Conservation (phyloP, 2,888 invertebrate genomes). For the Leptinotarsa haldemani region DNA sequence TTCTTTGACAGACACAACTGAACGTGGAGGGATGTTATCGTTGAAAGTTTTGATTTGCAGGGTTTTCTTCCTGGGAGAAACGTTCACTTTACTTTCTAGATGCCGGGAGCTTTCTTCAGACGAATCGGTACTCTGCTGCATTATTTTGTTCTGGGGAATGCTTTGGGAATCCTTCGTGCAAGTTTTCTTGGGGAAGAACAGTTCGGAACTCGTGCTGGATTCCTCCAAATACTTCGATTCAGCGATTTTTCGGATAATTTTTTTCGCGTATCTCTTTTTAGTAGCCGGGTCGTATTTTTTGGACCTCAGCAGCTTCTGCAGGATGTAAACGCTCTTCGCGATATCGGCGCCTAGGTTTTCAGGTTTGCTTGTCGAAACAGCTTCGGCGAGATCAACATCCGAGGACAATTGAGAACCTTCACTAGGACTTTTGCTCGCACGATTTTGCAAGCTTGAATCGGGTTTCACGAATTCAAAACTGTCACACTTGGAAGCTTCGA, state of each 20-base stretch:
- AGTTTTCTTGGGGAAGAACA: slow-evolving; percentile 64
- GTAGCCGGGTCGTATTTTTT: slow-evolving; percentile 71
- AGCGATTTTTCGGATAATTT: slow-evolving; percentile 73
- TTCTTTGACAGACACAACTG: slow-evolving; percentile 23
- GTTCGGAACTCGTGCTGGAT: slow-evolving; percentile 67
- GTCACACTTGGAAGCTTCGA: slow-evolving; percentile 68
- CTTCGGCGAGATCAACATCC: slow-evolving; percentile 23
- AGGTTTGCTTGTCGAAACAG: slow-evolving; percentile 29
- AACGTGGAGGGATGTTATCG: slow-evolving; percentile 23
- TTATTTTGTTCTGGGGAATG: neutral
- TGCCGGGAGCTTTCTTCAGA: slow-evolving; percentile 24
- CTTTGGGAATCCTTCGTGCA: neutral
- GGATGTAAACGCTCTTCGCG: slow-evolving; percentile 71
- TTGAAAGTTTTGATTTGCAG: slow-evolving; percentile 43
- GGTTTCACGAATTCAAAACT: slow-evolving; percentile 73
- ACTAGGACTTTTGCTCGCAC: neutral
- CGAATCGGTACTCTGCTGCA: slow-evolving; percentile 33
- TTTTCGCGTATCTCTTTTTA: slow-evolving; percentile 74
- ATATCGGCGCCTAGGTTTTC: slow-evolving; percentile 66
- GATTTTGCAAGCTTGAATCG: neutral
- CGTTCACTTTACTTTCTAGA: slow-evolving; percentile 12
- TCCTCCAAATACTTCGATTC: slow-evolving; percentile 73
- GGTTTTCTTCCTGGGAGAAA: slow-evolving; percentile 33
- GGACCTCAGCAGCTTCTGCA: slow-evolving; percentile 72
- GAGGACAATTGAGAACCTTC: slow-evolving; percentile 6